Percentiles rank a stretch among this genome's conserved stretches.
Evolutionary conservation across 2,888 invertebrate species (phyloP).

Genomic region (Metellina segmentata): DNA sequence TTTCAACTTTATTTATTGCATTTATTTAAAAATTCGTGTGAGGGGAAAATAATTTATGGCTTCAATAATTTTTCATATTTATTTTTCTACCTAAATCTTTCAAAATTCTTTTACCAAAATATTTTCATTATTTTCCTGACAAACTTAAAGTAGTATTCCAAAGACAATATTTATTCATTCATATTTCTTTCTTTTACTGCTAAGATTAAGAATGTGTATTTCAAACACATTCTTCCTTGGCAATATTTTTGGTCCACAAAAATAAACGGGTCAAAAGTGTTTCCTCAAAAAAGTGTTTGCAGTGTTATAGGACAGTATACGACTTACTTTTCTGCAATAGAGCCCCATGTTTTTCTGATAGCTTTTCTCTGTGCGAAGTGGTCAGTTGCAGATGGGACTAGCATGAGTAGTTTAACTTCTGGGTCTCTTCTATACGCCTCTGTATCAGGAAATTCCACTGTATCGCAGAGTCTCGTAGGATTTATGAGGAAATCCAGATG

Average conservation of each 20-base stretch:
- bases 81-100: too few relatives aligned
- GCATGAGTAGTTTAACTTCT: slow-evolving; percentile 84
- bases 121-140: too few relatives aligned
- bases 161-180: background rate
- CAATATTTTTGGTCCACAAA: too few relatives aligned
- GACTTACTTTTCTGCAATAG: slow-evolving; percentile 45
- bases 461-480: slow-evolving; percentile 47
- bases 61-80: too few relatives aligned
- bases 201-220: too few relatives aligned
- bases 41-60: too few relatives aligned
- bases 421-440: slow-evolving; percentile 45
- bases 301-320: background rate
- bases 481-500: slow-evolving; percentile 61
- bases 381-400: slow-evolving; percentile 88
- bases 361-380: slow-evolving; percentile 86
- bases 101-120: too few relatives aligned
- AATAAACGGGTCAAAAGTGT: too few relatives aligned
- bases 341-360: slow-evolving; percentile 88
- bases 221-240: too few relatives aligned
- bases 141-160: background rate
- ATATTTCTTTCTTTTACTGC: background rate
- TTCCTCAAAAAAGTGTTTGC: background rate
- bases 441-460: slow-evolving; percentile 22
- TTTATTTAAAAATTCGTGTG: too few relatives aligned
- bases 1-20: too few relatives aligned